These are phyloP conservation scores for Sinohyriopsis cumingii DNA, from an alignment of 2,888 invertebrate species.

Conservation along the genomic window DNA sequence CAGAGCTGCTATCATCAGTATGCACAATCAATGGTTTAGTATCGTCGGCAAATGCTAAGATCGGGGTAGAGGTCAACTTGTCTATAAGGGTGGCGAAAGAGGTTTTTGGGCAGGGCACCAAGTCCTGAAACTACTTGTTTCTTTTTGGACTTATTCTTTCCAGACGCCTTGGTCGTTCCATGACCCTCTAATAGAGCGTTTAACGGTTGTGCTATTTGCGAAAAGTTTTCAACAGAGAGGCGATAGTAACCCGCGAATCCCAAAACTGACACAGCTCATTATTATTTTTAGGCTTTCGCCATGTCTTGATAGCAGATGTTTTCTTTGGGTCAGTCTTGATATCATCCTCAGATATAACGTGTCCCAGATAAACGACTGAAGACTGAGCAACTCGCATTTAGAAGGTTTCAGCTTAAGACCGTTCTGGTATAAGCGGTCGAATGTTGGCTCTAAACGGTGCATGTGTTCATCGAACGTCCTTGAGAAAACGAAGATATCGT, in stretches of 20 bases:
- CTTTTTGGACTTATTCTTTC: not conserved
- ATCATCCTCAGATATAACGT: slow-evolving; percentile 2
- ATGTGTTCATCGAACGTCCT: too few species aligned
- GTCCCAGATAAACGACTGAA: not conserved
- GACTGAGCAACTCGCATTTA: slow-evolving; percentile 6
- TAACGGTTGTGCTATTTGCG: too few species aligned
- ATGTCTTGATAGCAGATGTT: not conserved
- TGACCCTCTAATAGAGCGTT: too few species aligned
- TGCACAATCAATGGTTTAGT: slow-evolving; percentile 13
- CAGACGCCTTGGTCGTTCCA: too few species aligned
- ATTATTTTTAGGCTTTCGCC: too few species aligned
- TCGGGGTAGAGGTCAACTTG: slow-evolving; percentile 17
- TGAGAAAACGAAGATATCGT: too few species aligned
- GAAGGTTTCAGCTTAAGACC: not conserved
- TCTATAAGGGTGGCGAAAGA: slow-evolving; percentile 18
- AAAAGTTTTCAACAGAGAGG: too few species aligned
- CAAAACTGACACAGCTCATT: too few species aligned
- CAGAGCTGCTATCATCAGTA: slow-evolving; percentile 10
- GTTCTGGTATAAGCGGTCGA: too few species aligned
- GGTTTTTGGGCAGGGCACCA: slow-evolving; percentile 17
- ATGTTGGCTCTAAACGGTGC: too few species aligned
- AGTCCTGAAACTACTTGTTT: slow-evolving; percentile 2
- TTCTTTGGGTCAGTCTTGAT: slow-evolving; percentile 8
- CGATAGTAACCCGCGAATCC: too few species aligned
- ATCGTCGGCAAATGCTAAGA: slow-evolving; percentile 30